A percentile compares a stretch with the other conserved stretches of the same genome.
These are phyloP conservation scores for Aricia artaxerxes DNA, from an alignment of 2,888 invertebrate species.

Conservation along the genomic window DNA sequence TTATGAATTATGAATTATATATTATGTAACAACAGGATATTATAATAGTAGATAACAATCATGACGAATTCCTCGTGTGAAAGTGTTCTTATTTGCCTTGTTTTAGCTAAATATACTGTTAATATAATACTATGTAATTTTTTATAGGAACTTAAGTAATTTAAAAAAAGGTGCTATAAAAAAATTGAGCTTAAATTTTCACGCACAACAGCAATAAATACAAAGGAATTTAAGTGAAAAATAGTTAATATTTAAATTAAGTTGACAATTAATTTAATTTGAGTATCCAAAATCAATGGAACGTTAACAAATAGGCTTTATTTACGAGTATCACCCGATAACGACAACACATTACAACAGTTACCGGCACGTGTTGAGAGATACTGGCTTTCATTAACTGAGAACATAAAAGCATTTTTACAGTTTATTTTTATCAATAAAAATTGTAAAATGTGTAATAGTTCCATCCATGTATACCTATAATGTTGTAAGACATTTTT, in stretches of 20 bases:
- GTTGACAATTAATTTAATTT: not conserved
- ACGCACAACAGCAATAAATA: no score
- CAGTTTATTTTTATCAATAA: not conserved
- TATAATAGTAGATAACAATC: no score
- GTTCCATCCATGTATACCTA: no score
- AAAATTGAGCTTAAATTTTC: not conserved
- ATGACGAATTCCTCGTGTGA: no score
- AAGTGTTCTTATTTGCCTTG: no score
- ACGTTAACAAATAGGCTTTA: slow-evolving; percentile 5
- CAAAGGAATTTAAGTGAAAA: not conserved
- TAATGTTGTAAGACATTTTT: no score
- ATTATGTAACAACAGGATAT: no score
- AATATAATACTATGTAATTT: no score
- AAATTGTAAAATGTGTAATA: not conserved
- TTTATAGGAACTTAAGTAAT: no score
- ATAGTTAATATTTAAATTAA: not conserved
- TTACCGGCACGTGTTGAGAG: slow-evolving; percentile 11
- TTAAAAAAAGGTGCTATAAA: no score
- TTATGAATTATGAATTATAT: no score
- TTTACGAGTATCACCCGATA: slow-evolving; percentile 3
- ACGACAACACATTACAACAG: slow-evolving; percentile 2
- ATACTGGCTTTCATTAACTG: slow-evolving; percentile 10
- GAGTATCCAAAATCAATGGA: slow-evolving; percentile 6
- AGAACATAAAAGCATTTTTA: not conserved
- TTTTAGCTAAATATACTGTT: no score